Base-by-base conservation (phyloP, 2,797 vertebrate species). In the Gymnoscopelus braueri region DNA sequence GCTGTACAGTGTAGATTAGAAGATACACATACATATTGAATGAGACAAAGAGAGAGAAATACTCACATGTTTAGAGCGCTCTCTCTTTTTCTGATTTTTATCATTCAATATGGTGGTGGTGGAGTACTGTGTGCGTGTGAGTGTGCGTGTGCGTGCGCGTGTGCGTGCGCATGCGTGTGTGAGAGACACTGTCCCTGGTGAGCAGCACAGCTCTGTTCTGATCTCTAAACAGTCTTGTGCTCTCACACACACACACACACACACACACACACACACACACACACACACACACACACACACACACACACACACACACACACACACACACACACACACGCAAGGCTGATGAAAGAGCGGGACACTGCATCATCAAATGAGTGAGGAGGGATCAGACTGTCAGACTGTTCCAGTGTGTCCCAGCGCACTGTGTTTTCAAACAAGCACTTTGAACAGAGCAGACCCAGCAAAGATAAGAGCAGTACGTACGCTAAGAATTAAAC, bases 281-380 rank as follows among this genome's bases (percentile, higher is more conserved):
- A 47, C 59, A 24, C 54, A 65, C 4, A 67, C 11, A 85, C 79
- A 90, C 39, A 82, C 72, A 48, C 63, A 72, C 54, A 60, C 53
- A 57, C 48, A 35, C 14, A 60, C 59, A 24, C 54, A 65, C 5
- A 67, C 10, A 84, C 79, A 90, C 39, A 82, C 72, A 35, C 63
- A 72, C 54, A 60, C 53, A 65, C 29, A 7, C 6, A 47, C 58
- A 48, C 54, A 63, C 4, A 66, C 11, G 86, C 79, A 90, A 89
- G 72, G 71, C 87, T 92, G 88, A 91, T 88, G 89, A 90, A 92
- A 92, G 81, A 84, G 14, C 5, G 56, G 88, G 84, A 88, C 85
- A 88, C 62, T 84, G 39, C 39, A 44, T 76, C 39, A 61, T 68
- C 53, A 60, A 63, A 79, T 75, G 65, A 82, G 75, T 79, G 83